These are phyloP conservation scores for Hylyphantes graminicola DNA, from an alignment of 1,140 invertebrate genomes.

Conservation along the genomic window DNA sequence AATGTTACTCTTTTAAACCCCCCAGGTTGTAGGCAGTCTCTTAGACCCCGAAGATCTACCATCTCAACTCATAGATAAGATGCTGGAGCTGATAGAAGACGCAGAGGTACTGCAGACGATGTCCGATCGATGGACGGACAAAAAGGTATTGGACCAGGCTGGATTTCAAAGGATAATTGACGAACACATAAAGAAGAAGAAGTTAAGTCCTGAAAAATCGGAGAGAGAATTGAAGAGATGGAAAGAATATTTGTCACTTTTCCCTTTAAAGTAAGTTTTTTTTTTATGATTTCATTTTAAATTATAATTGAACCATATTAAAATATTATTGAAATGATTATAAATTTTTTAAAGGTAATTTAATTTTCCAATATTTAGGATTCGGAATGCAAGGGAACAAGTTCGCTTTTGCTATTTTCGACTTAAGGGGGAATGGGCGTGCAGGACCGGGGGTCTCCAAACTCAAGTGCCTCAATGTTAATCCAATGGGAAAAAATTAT, in stretches of 20 bases:
- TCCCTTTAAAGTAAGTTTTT: constrained; percentile 5
- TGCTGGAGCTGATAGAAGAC: constrained; percentile 27
- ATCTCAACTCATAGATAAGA: constrained; percentile 13
- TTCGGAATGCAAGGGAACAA: too few relatives aligned
- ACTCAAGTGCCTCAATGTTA: too few relatives aligned
- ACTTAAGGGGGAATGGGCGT: too few relatives aligned
- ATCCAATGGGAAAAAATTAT: too few relatives aligned
- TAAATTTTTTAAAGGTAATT: too few relatives aligned
- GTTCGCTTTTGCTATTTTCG: too few relatives aligned
- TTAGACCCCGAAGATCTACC: constrained; percentile 19
- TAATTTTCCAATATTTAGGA: too few relatives aligned
- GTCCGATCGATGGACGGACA: not conserved
- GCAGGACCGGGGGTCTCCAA: too few relatives aligned
- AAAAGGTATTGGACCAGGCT: not conserved
- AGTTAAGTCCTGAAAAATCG: not conserved
- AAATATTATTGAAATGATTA: too few relatives aligned
- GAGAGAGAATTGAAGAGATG: constrained; percentile 1
- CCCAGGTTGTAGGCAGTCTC: not conserved
- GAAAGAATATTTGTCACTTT: not conserved
- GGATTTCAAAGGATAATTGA: not conserved
- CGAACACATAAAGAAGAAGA: not conserved
- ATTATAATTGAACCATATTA: too few relatives aligned
- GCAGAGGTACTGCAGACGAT: not conserved
- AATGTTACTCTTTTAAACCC: not conserved
- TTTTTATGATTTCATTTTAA: too few relatives aligned